Evolutionary conservation across 2,113 vertebrate species (phyloP).

Genomic region (Sphaerodactylus townsendi): DNA sequence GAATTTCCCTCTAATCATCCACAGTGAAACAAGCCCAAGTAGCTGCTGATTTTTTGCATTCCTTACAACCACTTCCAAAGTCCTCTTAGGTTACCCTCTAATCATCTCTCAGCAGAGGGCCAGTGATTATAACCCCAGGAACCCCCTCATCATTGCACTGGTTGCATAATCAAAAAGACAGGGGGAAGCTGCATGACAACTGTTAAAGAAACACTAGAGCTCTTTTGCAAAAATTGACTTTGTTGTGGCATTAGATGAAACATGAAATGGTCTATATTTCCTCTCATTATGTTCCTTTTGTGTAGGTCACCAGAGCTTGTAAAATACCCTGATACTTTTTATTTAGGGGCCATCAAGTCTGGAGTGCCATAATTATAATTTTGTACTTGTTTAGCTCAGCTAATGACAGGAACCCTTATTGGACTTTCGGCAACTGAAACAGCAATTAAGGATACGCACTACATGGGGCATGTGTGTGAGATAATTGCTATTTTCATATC

Average conservation of each 20-base stretch:
- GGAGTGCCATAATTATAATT: not conserved
- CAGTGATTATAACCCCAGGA: constrained; percentile 42
- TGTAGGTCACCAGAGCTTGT: not conserved
- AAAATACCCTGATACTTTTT: not conserved
- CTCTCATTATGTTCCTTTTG: not conserved
- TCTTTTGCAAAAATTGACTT: constrained; percentile 12
- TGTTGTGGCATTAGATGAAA: constrained; percentile 4
- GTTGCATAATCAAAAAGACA: constrained; percentile 34
- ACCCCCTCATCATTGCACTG: constrained; percentile 29
- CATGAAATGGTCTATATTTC: constrained; percentile 10
- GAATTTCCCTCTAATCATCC: constrained; percentile 8
- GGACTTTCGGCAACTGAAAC: not conserved
- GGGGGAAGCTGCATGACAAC: constrained; percentile 36
- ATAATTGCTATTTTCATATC: constrained; percentile 1
- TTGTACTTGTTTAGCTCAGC: not conserved
- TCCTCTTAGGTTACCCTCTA: constrained; percentile 34
- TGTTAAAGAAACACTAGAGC: not conserved
- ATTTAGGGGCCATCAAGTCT: not conserved
- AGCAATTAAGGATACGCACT: not conserved
- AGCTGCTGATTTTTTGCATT: constrained; percentile 45
- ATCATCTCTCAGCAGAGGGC: constrained; percentile 35
- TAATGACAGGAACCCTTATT: not conserved
- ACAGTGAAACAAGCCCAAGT: constrained; percentile 5
- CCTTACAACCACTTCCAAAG: constrained; percentile 18
- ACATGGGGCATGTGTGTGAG: not conserved